Evolutionary conservation across 2,797 vertebrate species (phyloP).

Genomic region (Lutjanus campechanus): DNA sequence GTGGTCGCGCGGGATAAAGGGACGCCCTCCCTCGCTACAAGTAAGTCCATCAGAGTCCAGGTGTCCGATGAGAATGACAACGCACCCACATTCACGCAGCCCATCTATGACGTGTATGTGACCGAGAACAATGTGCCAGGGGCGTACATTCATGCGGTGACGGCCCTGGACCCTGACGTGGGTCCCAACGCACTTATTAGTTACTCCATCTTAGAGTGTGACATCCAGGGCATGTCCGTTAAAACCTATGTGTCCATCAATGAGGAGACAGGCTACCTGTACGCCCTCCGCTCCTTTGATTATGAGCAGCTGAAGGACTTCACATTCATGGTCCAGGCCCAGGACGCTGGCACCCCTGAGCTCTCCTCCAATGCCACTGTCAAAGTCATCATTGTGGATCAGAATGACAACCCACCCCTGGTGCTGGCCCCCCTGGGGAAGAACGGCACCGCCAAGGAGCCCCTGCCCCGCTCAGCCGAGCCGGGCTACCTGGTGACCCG

Average conservation of each 20-base stretch:
- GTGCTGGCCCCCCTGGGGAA: conserved; percentile 93
- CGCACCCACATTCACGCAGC: conserved; percentile 93
- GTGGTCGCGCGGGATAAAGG: conserved; percentile 94
- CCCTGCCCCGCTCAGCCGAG: conserved; percentile 93
- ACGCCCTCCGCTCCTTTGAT: conserved; percentile 96
- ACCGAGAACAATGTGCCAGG: conserved; percentile 98
- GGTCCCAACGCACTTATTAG: conserved; percentile 92
- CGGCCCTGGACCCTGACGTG: conserved; percentile 92
- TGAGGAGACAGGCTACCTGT: conserved; percentile 96
- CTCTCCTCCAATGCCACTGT: conserved; percentile 93
- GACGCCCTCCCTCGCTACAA: conserved; percentile 90
- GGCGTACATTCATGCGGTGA: conserved; percentile 97
- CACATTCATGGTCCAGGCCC: conserved; percentile 93
- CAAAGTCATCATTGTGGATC: conserved; percentile 93
- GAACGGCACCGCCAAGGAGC: conserved; percentile 94
- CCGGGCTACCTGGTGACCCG: conserved; percentile 95
- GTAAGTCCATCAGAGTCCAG: conserved; percentile 94
- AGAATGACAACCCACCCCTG: conserved; percentile 95
- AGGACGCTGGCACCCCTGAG: conserved; percentile 88
- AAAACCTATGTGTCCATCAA: conserved; percentile 99
- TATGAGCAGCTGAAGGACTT: conserved; percentile 98
- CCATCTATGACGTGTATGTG: conserved; percentile 94
- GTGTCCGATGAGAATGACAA: conserved; percentile 98
- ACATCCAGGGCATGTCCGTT: conserved; percentile 98
- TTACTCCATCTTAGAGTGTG: conserved; percentile 95